Base-by-base conservation (phyloP, 2,113 vertebrate genomes). In the Notarius lentiginosus region DNA sequence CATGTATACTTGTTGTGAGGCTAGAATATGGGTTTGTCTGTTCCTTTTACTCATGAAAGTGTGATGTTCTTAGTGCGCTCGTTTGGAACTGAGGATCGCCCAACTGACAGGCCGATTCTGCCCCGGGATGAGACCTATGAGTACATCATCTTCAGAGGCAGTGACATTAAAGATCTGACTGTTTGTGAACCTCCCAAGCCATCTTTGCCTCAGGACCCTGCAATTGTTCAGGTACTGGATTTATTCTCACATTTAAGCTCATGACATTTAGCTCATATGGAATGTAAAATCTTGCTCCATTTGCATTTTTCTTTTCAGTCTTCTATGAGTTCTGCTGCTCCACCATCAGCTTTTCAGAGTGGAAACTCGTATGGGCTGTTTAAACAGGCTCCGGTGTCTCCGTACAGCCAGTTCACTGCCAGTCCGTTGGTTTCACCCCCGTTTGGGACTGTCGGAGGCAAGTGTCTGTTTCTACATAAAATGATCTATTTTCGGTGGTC, bases 61-160 rank as follows among this genome's bases (percentile, higher is more conserved):
- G 11, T 86, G 18, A 79, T 20, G 7, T 24, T 30, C 24, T 51
- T 20, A 93, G 98, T 99, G 92, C 96, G 97, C 77, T 99, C 98
- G 30, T 99, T 99, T 84, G 98, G 98, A 51, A 99, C 98, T 7
- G 98, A 99, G 87, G 97, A 99, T 72, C 96, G 98, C 72, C 98
- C 98, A 2, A 99, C 98, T 4, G 98, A 99, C 82, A 94, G 98
- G 75, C 98, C 98, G 51, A 97, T 99, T 90, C 96, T 97, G 1
- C 98, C 98, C 68, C 96, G 98, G 1, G 98, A 99, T 93, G 98
- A 99, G 91, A 96, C 98, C 4, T 99, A 98, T 72, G 98, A 99
- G 91, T 99, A 99, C 86, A 99, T 99, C 68, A 99, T 99, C 89
- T 99, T 99, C 90, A 93, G 98, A n/a, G 98, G 97, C 49, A 99